Evolutionary conservation across 2,113 vertebrate species (phyloP), one percentile per base, ranked within the genome.

Genomic region (Peromyscus californicus): DNA sequence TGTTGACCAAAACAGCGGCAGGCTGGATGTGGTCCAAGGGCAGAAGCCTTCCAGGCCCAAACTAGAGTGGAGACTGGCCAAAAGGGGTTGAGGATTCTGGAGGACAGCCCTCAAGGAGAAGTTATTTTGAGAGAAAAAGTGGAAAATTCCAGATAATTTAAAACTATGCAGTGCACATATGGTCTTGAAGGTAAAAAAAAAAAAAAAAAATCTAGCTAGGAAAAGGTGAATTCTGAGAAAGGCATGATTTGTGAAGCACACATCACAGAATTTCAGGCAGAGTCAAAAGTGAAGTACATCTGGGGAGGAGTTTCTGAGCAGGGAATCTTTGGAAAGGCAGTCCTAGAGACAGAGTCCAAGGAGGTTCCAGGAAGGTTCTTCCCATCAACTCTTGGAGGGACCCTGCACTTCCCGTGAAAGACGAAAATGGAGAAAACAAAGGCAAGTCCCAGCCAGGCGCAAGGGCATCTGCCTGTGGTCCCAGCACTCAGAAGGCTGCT

Each of bases 181-280:
- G 33, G 39, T 48, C 69, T 72, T 90, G 11, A 89, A 74, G 36
- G 88, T 61, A 51, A 51, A 51, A 7, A 7, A 51, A 51, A 51
- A 51, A 51, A 51, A 51, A 51, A 42, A 85, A 84, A 67, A 19
- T 45, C 83, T 45, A 86, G 29, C 13, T 61, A 57, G 80, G n/a
- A 92, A 72, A 94, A 48, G 75, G 22, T 33, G 21, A 65, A 59
- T 72, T 91, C 65, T 39, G 22, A 82, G 79, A 97, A 89, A 94
- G n/a, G 51, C 4, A 15, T 51, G 72, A 26, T 83, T 63, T 80
- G 63, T 89, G 36, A 80, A 84, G 69, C 6, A 29, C 0, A 7
- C 12, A 26, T 70, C 87, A 82, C 59, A 70, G 19, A 80, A 86
- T 76, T 84, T 84, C n/a, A 88, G 63, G 80, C 59, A 93, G 31